Conservation (phyloP, 2,113 vertebrate species). For the Colinus virginianus region DNA sequence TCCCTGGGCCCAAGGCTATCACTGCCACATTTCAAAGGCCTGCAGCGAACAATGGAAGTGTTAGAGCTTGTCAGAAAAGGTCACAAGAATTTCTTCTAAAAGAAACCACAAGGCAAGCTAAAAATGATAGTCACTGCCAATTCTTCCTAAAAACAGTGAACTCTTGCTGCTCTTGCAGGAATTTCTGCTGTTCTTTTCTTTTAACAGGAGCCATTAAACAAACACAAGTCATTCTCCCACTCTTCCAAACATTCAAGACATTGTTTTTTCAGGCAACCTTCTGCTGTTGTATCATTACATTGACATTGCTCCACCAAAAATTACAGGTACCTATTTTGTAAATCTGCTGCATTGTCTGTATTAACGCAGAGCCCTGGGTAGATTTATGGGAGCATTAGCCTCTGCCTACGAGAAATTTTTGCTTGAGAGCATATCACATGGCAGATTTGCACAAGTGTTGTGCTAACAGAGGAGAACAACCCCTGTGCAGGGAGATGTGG, state of each 20-base stretch:
- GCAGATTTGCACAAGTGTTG: background rate
- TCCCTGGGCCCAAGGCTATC: constrained; percentile 73
- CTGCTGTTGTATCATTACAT: background rate
- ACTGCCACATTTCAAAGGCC: constrained; percentile 71
- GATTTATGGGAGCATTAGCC: background rate
- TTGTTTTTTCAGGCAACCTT: background rate
- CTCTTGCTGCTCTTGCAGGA: constrained; percentile 53
- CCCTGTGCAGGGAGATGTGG: background rate
- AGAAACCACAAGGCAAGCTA: constrained; percentile 50
- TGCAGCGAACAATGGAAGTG: constrained; percentile 69
- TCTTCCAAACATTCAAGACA: background rate
- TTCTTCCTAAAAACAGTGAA: constrained; percentile 54
- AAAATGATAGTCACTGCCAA: constrained; percentile 49
- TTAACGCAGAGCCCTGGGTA: background rate
- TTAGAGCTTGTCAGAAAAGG: constrained; percentile 67
- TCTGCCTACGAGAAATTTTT: background rate
- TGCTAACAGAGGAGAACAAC: background rate
- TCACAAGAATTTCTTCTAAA: constrained; percentile 62
- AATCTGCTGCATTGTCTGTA: background rate
- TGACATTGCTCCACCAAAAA: background rate
- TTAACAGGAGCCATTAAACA: constrained; percentile 21
- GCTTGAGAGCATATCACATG: background rate
- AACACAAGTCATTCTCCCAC: constrained; percentile 22
- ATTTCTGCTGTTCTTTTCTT: background rate
- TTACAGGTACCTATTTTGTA: background rate